A percentile compares a stretch with the other conserved stretches of the same genome.
Conservation (phyloP, 2,888 invertebrate genomes). For the Clitarchus hookeri region DNA sequence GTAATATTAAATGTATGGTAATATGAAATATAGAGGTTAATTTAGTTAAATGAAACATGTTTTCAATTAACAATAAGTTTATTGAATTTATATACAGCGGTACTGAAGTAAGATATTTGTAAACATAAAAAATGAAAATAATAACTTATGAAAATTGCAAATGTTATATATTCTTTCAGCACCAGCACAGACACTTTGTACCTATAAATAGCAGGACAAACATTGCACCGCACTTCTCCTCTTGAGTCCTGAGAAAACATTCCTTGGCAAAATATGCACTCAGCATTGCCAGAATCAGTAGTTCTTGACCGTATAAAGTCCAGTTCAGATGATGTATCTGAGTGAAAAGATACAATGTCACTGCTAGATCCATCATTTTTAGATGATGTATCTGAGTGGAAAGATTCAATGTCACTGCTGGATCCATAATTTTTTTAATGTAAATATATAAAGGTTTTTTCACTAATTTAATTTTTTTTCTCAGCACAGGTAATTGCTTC, state of each 20-base stretch:
- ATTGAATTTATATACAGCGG: not conserved
- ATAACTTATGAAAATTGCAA: not conserved
- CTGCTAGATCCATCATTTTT: too few species aligned
- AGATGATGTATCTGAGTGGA: constrained; percentile 28
- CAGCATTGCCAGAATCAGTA: constrained; percentile 37
- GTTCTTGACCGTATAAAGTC: not conserved
- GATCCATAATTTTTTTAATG: not conserved
- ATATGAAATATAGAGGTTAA: not conserved
- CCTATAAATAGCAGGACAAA: constrained; percentile 40
- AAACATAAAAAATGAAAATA: not conserved
- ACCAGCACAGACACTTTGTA: constrained; percentile 41
- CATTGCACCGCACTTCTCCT: constrained; percentile 39
- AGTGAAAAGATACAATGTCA: too few species aligned
- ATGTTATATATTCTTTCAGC: constrained; percentile 38
- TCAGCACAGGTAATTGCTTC: too few species aligned
- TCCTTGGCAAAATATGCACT: constrained; percentile 29
- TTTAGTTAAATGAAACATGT: not conserved
- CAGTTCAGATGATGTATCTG: not conserved
- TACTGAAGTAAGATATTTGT: not conserved
- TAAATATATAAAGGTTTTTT: too few species aligned
- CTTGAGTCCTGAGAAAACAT: constrained; percentile 38
- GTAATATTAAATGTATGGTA: not conserved
- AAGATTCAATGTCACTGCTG: constrained; percentile 6
- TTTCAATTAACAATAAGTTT: not conserved
- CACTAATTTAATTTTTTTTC: not conserved